Base-by-base conservation (phyloP, 2,797 vertebrate species). In the Esox masquinongy region DNA sequence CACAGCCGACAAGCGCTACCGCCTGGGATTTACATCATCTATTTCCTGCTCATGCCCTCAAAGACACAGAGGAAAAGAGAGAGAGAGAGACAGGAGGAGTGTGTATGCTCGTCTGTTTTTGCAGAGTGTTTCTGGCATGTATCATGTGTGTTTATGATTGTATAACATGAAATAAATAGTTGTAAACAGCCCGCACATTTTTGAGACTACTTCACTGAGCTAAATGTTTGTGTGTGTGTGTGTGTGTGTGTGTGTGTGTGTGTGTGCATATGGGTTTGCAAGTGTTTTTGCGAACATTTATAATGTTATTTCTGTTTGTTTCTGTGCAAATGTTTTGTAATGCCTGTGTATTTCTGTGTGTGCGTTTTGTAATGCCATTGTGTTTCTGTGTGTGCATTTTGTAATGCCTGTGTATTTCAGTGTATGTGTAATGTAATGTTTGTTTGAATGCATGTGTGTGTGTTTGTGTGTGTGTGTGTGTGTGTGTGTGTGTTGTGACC, bases 21-120 rank as follows among this genome's bases (percentile, higher is more conserved):
- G 72, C 73, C 77, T 79, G 47, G 69, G 66, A 24, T 72, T 78
- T 69, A 75, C 76, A 39, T 79, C 43, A 68, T 70, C 29, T 78
- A 75, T 68, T 72, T 68, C 69, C 69, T 67, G 63, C n/a, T 72
- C 71, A 50, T 72, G 61, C 63, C 31, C 69, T 49, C 31, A 67
- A 73, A 74, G 70, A 75, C 36, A 69, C 4, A 34, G 24, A 50
- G 69, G 9, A 19, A 29, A 22, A 36, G 56, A 22, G 29, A 68
- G 53, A 68, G 53, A 59, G 39, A 50, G 50, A 66, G 31, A 68
- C 39, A 16, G 34, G 26, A 5, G n/a, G 56, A 26, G 53, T 16
- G n/a, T 39, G n/a, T 34, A 22, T 69, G 39, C 36, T 69, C n/a
- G 67, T 43, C 64, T 67, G 5, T 67, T 19, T 67, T 3, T 67